Evolutionary conservation across 2,113 vertebrate genomes (phyloP).

Genomic region (Empidonax traillii): DNA sequence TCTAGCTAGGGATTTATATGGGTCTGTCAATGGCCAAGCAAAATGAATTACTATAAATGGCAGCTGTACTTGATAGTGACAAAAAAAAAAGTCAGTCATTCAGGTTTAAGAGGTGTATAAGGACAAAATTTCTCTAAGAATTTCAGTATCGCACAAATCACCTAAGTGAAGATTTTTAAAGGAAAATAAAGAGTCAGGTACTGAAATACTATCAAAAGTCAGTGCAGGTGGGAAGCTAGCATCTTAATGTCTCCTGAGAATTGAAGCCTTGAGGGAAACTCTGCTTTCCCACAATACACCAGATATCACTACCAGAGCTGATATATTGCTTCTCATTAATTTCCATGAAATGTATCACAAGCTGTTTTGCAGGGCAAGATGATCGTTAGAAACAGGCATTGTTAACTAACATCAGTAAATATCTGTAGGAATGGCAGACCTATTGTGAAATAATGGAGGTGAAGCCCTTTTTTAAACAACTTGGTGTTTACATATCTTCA

Average conservation of each 20-base stretch:
- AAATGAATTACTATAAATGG: neutral
- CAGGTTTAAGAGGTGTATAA: neutral
- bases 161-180: neutral
- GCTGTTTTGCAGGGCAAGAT: neutral
- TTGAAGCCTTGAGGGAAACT: neutral
- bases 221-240: neutral
- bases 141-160: neutral
- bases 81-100: neutral
- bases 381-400: neutral
- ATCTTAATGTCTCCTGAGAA: neutral
- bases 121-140: neutral
- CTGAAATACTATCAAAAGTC: neutral
- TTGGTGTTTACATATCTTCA: conserved; percentile 32
- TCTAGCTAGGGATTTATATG: neutral
- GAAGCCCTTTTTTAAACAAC: neutral
- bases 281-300: neutral
- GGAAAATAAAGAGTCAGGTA: neutral
- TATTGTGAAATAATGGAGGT: conserved; percentile 22
- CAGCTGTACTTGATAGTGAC: neutral
- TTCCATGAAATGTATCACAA: neutral
- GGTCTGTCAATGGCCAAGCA: neutral
- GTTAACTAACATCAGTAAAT: conserved; percentile 20
- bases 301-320: neutral
- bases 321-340: neutral
- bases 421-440: neutral